Evolutionary conservation across 1,140 invertebrate species (phyloP), one percentile per base, ranked within the genome.

Genomic region (Sminthurinus signatus): DNA sequence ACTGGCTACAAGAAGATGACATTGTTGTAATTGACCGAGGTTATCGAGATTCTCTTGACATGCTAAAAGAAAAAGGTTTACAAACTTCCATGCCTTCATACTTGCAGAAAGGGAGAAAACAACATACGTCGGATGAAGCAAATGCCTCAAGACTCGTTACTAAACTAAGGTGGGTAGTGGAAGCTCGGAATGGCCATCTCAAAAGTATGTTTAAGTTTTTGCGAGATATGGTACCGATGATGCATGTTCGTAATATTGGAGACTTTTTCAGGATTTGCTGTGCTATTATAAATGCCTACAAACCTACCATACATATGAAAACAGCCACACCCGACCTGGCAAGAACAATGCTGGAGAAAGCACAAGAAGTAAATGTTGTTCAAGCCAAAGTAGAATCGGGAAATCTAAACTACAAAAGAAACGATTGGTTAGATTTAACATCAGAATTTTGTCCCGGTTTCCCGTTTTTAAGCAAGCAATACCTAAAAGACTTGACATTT

Each of bases 171-270:
- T 71, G 67, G 69, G 57, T 69, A 17, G 69, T 71, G 0, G 70
- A 73, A 60, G 31, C 60, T 0, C 15, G 63, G 15, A 70, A 73
- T 65, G 64, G 70, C 0, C 65, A 67, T 19, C 39, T 72, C 0
- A 73, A 72, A 58, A 27, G 21, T 21, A 62, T 56, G 10, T 72
- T 65, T 28, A 69, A 69, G 31, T 58, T 71, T 2, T 58, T 73
- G 1, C 17, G 55, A 8, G n/a, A 60, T 12, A 19, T 36, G 1
- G 57, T 69, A 29, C 48, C 48, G 36, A 62, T 55, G 10, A 29
- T 23, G 1, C 42, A 65, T 42, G 42, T 67, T 28, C 62, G 54
- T 19, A 32, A 63, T 21, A 14, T 64, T 8, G 56, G 55, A 19
- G 36, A 58, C 1, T 59, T 27, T 52, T 51, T 64, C n/a, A 39